Percentiles rank a stretch among this genome's conserved stretches.
Conservation (phyloP, 2,888 invertebrate species). For the Caenorhabditis zanzibari region DNA sequence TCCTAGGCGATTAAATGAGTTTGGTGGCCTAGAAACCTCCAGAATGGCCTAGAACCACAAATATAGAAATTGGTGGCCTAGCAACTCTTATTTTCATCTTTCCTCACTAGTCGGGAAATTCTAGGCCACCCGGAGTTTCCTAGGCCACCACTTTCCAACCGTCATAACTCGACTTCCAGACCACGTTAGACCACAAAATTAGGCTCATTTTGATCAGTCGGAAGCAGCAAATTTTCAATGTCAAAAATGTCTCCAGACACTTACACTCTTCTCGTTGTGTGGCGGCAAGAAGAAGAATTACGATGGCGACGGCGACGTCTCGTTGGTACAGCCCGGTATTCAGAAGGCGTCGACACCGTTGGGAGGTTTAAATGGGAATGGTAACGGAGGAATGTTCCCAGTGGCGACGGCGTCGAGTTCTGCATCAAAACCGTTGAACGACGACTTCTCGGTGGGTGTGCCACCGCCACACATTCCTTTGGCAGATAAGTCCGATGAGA, state of each 20-base stretch:
- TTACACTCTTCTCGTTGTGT: constrained; percentile 33
- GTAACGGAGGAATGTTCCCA: background rate
- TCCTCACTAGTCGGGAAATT: no score
- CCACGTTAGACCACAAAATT: no score
- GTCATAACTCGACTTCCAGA: no score
- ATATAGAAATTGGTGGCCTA: no score
- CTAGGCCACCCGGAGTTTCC: no score
- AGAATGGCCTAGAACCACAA: no score
- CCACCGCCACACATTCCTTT: constrained; percentile 54
- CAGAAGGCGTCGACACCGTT: background rate
- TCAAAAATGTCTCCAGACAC: constrained; percentile 11
- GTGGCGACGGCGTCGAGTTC: background rate
- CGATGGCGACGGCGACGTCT: constrained; percentile 42
- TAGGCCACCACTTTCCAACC: no score
- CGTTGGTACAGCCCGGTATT: constrained; percentile 38
- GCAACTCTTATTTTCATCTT: no score
- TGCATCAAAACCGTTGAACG: constrained; percentile 14
- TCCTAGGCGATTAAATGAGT: no score
- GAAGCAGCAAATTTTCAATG: no score
- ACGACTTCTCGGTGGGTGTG: constrained; percentile 50
- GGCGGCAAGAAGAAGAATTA: constrained; percentile 27
- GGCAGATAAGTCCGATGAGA: constrained; percentile 55
- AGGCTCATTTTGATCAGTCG: no score
- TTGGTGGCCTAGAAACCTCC: no score
- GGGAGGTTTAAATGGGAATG: background rate